Evolutionary conservation across 2,113 vertebrate genomes (phyloP).

Genomic region (Mormyrus lacerda): DNA sequence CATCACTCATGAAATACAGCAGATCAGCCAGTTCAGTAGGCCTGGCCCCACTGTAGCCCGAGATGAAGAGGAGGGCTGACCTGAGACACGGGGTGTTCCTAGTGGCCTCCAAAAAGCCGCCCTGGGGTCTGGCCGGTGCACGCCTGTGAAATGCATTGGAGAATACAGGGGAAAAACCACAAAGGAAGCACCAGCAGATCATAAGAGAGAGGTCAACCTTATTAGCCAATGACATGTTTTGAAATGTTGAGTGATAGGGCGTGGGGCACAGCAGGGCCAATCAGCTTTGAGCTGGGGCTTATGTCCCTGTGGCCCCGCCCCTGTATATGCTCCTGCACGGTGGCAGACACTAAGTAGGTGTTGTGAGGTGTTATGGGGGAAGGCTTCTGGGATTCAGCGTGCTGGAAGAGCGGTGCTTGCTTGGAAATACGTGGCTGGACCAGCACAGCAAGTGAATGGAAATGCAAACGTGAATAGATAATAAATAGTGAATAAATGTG

Average conservation of each 20-base stretch:
- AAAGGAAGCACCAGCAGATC: neutral
- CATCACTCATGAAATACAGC: neutral
- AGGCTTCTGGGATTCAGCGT: neutral
- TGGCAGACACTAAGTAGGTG: neutral
- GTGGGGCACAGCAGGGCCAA: neutral
- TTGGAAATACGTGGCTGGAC: neutral
- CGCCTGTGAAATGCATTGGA: neutral
- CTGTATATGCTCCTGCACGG: neutral
- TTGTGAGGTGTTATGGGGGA: neutral
- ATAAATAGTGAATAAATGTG: too few relatives aligned
- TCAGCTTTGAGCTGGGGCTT: neutral
- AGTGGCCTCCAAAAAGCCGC: neutral
- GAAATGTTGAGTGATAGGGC: neutral
- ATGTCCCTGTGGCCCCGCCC: neutral
- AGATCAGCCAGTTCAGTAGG: neutral
- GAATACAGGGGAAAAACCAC: neutral
- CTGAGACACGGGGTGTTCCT: neutral
- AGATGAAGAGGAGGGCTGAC: neutral
- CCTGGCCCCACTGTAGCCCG: neutral
- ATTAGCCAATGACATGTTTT: neutral
- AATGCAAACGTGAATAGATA: conserved; percentile 52
- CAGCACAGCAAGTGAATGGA: conserved; percentile 17
- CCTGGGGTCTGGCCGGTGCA: neutral
- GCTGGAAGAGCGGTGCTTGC: neutral
- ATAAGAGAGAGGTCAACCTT: neutral